Evolutionary conservation across 2,888 invertebrate genomes (phyloP).

Genomic region (Ectobius pallidus): DNA sequence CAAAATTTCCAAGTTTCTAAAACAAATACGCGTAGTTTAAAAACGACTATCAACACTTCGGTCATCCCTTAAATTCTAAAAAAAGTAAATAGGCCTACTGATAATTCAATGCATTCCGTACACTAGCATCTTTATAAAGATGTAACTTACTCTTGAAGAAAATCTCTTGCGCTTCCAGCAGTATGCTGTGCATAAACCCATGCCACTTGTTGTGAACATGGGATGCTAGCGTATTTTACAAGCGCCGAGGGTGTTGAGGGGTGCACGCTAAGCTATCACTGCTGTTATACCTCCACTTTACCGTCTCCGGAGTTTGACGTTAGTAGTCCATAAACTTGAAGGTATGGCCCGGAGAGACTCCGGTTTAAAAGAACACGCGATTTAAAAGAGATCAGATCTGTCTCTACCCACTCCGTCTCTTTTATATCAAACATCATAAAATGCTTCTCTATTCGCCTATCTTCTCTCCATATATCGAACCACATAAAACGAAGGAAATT

Average conservation of each 20-base stretch:
- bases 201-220: constrained; percentile 15
- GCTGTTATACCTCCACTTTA: constrained; percentile 5
- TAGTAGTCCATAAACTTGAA: constrained; percentile 31
- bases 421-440: not conserved
- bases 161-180: too few species aligned
- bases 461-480: not conserved
- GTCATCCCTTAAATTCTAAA: too few species aligned
- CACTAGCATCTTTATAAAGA: too few species aligned
- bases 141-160: too few species aligned
- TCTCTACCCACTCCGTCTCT: not conserved
- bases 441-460: not conserved
- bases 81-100: too few species aligned
- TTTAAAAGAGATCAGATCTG: constrained; percentile 24
- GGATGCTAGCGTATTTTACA: not conserved
- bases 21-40: too few species aligned
- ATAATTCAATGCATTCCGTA: too few species aligned
- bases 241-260: not conserved
- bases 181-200: not conserved
- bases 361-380: constrained; percentile 18
- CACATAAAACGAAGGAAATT: too few species aligned
- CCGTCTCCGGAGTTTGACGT: constrained; percentile 29
- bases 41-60: too few species aligned
- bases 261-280: constrained; percentile 6
- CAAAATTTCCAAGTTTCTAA: too few species aligned
- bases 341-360: constrained; percentile 8